phyloP scores from a whole-genome alignment of 2,113 vertebrate genomes.

The Aphyosemion australe region DNA sequence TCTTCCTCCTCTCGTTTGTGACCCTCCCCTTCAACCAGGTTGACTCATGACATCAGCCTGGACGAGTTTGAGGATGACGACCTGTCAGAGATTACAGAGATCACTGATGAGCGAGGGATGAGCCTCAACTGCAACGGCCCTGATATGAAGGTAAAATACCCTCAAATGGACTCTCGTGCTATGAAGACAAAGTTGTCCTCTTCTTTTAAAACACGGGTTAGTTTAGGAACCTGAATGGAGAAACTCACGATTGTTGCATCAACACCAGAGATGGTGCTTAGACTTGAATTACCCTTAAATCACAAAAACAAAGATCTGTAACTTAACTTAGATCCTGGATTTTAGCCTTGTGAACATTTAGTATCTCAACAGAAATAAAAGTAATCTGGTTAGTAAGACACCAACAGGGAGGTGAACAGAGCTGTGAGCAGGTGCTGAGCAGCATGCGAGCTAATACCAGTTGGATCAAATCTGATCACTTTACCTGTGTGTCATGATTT shows the following conservation, averaged over 20 bases:
- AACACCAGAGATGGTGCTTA: too few relatives aligned
- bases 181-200: not conserved
- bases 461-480: too few relatives aligned
- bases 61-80: conserved; percentile 99
- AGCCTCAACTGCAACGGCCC: conserved; percentile 91
- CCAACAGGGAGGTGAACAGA: too few relatives aligned
- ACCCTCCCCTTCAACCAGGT: conserved; percentile 76
- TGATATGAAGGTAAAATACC: conserved; percentile 82
- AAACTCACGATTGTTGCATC: not conserved
- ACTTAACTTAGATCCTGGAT: too few relatives aligned
- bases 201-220: not conserved
- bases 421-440: too few relatives aligned
- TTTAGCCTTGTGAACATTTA: too few relatives aligned
- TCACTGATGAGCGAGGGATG: conserved; percentile 92
- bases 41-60: conserved; percentile 97
- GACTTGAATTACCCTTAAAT: too few relatives aligned
- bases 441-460: too few relatives aligned
- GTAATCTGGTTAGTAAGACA: too few relatives aligned
- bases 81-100: conserved; percentile 91
- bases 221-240: not conserved
- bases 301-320: too few relatives aligned
- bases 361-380: too few relatives aligned
- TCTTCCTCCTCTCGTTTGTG: not conserved
- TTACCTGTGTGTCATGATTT: too few relatives aligned
- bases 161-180: not conserved